phyloP scores from a whole-genome alignment of 2,797 vertebrate genomes.

The Poeciliopsis gracilis region DNA sequence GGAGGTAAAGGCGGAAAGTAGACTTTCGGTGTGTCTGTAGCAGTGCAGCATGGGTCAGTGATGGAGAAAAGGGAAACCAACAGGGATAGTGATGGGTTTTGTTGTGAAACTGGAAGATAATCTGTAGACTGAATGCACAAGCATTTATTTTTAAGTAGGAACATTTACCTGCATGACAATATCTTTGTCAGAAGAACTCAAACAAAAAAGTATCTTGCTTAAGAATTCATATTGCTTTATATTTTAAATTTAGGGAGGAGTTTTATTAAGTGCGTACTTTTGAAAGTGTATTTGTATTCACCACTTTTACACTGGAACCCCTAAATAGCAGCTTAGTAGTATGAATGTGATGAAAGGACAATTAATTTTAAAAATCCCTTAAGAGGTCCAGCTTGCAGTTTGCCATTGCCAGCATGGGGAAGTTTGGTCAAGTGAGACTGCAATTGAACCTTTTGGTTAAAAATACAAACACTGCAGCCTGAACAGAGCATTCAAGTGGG shows the following conservation, averaged over 20 bases:
- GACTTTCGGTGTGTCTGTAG: conserved; percentile 15
- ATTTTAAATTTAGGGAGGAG: background rate
- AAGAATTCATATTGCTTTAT: background rate
- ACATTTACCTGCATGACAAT: background rate
- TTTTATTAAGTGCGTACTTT: background rate
- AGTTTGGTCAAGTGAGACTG: background rate
- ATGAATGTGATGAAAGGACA: background rate
- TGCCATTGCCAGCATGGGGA: background rate
- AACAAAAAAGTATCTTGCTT: background rate
- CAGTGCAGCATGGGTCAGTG: conserved; percentile 27
- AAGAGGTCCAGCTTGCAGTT: background rate
- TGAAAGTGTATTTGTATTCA: background rate
- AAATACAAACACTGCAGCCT: background rate
- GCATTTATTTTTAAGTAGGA: background rate
- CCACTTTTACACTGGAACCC: background rate
- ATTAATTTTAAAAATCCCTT: background rate
- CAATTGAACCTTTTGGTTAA: too few species aligned
- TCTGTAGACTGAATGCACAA: background rate
- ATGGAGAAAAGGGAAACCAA: conserved; percentile 6
- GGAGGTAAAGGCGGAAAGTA: conserved; percentile 23
- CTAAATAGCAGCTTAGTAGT: background rate
- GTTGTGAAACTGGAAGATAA: conserved; percentile 3
- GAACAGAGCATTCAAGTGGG: background rate
- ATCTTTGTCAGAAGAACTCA: background rate
- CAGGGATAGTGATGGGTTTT: conserved; percentile 3